Base-by-base conservation (phyloP, 1,140 invertebrate genomes). In the Hycleus cichorii region DNA sequence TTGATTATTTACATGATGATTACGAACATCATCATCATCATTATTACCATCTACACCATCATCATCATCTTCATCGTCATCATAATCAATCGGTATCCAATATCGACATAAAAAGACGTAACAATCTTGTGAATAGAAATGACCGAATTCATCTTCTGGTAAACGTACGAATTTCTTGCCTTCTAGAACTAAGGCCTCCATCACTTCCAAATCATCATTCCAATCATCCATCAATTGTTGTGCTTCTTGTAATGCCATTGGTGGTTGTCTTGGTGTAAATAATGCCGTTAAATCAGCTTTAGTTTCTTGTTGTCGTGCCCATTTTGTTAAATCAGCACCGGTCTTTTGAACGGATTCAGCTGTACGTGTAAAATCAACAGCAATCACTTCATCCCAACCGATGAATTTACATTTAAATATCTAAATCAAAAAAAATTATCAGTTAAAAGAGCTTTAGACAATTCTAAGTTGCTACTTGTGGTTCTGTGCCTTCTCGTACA, bases 321-420 rank as follows among this genome's bases (percentile, higher is more conserved):
- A 96, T 75, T 91, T 90, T 3, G 89, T 92, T 26, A 98, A 80
- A 78, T 99, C 95, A 5, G 93, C 95, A 9, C 97, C 97, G 52
- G 96, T 95, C 70, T 93, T 87, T 27, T 89, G 88, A 0, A 99
- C 96, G 1, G 95, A 98, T 73, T 97, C 95, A 0, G 96, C 95
- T 2, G 97, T 98, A 63, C 97, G 83, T 8, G 97, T 99, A 72
- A 97, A 99, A 79, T 99, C 97, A 4, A 99, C 96, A 1, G 95
- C 94, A 62, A 99, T 95, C 1, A 99, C 94, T 79, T 99, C 96
- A 74, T 99, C 97, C 97, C 97, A 99, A 7, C 92, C 95, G 47
- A 83, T 77, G 76, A 99, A 99, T 76, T 99, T 98, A 2, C 89
- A 91, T 78, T 98, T 98, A 75, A 99, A 99, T 57, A 98, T 88